Conservation (phyloP, 2,113 vertebrate species). For the Castor canadensis region DNA sequence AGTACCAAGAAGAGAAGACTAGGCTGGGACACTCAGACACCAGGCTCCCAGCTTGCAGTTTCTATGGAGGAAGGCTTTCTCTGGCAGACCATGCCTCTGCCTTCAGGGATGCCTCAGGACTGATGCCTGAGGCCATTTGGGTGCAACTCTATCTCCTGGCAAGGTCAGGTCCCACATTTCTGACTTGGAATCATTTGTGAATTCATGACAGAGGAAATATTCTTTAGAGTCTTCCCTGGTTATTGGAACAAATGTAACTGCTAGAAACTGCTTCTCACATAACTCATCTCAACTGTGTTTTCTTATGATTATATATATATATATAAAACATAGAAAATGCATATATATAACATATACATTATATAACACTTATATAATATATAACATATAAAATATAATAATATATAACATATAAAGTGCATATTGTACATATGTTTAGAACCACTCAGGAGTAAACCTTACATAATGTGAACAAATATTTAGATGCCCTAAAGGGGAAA, state of each 20-base stretch:
- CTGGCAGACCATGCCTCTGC: not conserved
- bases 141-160: not conserved
- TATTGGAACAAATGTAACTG: not conserved
- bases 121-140: not conserved
- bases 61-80: not conserved
- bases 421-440: too few species aligned
- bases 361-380: too few species aligned
- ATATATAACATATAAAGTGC: too few species aligned
- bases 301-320: too few species aligned
- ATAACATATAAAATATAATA: too few species aligned
- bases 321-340: too few species aligned
- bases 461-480: not conserved
- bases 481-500: not conserved
- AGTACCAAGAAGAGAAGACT: not conserved
- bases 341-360: too few species aligned
- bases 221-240: slow-evolving; percentile 23
- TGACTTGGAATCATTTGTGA: slow-evolving; percentile 39
- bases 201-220: slow-evolving; percentile 54
- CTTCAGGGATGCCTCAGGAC: not conserved
- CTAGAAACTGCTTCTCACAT: slow-evolving; percentile 7
- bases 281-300: too few species aligned
- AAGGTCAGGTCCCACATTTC: slow-evolving; percentile 59
- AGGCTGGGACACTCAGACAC: not conserved
- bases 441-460: not conserved
- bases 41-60: not conserved